Evolutionary conservation across 2,113 vertebrate species (phyloP), one percentile per base, ranked within the genome.

Genomic region (Nipponia nippon): DNA sequence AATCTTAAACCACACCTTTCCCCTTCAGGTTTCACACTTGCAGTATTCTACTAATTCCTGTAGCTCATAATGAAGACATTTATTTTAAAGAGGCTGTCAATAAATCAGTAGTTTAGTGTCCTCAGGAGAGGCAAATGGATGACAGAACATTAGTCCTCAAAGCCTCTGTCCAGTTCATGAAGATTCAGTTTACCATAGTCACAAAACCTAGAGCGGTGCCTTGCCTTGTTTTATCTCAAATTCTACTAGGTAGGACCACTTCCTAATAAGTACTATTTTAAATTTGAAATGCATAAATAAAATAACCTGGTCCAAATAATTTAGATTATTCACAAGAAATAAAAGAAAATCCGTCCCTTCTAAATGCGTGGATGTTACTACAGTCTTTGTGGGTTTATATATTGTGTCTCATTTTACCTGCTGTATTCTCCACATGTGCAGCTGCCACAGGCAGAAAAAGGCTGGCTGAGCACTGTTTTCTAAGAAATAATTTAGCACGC

Each of bases 21-120:
- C 16, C 42, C n/a, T 71, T 75, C 44, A 63, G 65, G 34, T 89
- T 70, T 84, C 77, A 87, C 16, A 63, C 52, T 47, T 75, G 55
- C 26, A 55, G 58, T 58, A 32, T 70, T 63, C 70, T 87, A 25
- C 67, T 86, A 69, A 95, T 42, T 71, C 69, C 69, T 84, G 38
- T 27, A 72, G 69, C 61, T 85, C 70, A 80, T 87, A 84, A 94
- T 77, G 56, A 96, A 95, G 73, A 80, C 42, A 89, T 83, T 83
- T 87, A n/a, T 94, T 94, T 87, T 67, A 67, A 95, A 93, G 73
- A 89, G 42, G 36, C n/a, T 95, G 84, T 59, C 94, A 89, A 93
- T 93, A 94, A 89, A 95, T 84, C 92, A 84, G 77, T 90, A 82
- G 72, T 67, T 83, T 47, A 89, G 38, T 38, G 83, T 83, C 56